A percentile compares a stretch with the other conserved stretches of the same genome.
These are phyloP conservation scores for Willisornis vidua DNA, from an alignment of 2,113 vertebrate genomes.

Conservation along the genomic window DNA sequence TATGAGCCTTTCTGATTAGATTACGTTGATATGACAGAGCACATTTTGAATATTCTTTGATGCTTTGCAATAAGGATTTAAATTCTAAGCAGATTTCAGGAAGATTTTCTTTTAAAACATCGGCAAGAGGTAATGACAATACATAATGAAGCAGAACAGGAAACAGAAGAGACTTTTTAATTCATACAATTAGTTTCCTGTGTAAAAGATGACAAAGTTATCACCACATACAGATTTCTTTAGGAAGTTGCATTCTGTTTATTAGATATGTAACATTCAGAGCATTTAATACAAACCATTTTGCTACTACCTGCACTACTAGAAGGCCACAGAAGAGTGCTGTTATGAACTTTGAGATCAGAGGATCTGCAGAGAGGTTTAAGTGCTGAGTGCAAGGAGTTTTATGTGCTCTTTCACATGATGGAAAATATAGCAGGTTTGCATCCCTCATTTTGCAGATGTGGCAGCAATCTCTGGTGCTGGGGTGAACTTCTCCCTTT, in stretches of 20 bases:
- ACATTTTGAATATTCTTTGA: constrained; percentile 10
- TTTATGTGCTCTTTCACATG: background rate
- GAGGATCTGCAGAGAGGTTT: background rate
- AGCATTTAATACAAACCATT: background rate
- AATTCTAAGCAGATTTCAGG: constrained; percentile 43
- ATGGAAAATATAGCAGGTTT: background rate
- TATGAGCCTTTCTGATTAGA: constrained; percentile 12
- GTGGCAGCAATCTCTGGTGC: background rate
- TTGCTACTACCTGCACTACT: background rate
- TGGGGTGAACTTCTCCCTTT: background rate
- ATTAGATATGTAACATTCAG: background rate
- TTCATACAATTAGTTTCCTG: constrained; percentile 10
- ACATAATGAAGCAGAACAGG: constrained; percentile 29
- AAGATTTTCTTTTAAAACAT: background rate
- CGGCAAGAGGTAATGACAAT: background rate
- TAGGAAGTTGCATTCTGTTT: background rate
- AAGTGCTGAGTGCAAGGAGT: background rate
- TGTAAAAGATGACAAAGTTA: constrained; percentile 3
- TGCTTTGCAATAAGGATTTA: constrained; percentile 4
- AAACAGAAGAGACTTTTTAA: constrained; percentile 29
- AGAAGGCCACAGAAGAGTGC: background rate
- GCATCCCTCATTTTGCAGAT: background rate
- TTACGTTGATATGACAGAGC: constrained; percentile 23
- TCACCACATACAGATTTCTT: background rate
- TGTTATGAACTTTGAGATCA: background rate